A percentile compares a stretch with the other conserved stretches of the same genome.
Evolutionary conservation across 2,888 invertebrate genomes (phyloP).

Genomic region (Phrixothrix hirtus): DNA sequence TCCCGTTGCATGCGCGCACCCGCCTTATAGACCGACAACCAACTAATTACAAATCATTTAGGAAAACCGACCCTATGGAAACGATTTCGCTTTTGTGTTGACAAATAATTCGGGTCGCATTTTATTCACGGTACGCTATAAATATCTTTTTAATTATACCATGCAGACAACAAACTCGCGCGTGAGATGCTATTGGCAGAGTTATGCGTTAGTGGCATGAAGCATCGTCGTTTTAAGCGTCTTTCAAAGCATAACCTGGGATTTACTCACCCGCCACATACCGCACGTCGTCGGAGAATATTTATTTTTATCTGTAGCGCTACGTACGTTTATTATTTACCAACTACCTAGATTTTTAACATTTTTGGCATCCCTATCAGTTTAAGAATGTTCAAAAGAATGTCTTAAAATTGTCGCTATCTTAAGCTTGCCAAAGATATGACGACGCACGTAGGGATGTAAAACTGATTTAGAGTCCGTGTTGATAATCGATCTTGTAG

Average conservation of each 20-base stretch:
- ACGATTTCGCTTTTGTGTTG: conserved; percentile 18
- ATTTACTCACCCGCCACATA: conserved; percentile 51
- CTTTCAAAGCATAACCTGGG: conserved; percentile 52
- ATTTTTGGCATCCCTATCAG: no score
- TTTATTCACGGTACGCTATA: conserved; percentile 55
- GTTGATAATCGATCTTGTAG: conserved; percentile 27
- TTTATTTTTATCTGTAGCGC: conserved; percentile 46
- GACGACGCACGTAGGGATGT: no score
- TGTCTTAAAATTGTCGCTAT: no score
- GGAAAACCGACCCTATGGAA: conserved; percentile 16
- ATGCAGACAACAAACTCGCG: conserved; percentile 52
- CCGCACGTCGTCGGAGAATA: conserved; percentile 46
- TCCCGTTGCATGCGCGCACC: conserved; percentile 22
- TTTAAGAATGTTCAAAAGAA: no score
- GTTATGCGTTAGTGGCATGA: conserved; percentile 48
- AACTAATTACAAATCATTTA: conserved; percentile 23
- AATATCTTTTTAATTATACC: conserved; percentile 57
- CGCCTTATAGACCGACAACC: conserved; percentile 18
- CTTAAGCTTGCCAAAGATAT: no score
- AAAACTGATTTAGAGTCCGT: conserved; percentile 19
- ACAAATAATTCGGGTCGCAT: conserved; percentile 41
- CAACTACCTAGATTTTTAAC: no score
- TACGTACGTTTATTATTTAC: no score
- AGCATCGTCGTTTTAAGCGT: conserved; percentile 54
- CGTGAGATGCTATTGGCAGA: conserved; percentile 54